Evolutionary conservation across 2,113 vertebrate species (phyloP), one percentile per base, ranked within the genome.

Genomic region (Scomber colias): DNA sequence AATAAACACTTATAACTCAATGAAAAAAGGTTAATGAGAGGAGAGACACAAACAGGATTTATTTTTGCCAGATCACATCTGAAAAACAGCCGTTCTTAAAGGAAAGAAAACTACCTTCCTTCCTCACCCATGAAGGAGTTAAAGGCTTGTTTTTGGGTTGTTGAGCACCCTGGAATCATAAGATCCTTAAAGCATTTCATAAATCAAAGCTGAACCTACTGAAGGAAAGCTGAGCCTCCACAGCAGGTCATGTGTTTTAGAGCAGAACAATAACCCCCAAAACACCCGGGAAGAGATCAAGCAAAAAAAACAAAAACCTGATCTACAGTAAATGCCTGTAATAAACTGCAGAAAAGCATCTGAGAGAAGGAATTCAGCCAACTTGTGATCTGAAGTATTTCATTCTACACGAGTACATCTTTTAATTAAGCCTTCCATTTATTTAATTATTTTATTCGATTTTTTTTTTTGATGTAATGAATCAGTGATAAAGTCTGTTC

Each of bases 231-330:
- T 5, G 55, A 75, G n/a, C 55, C 35, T 49, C 55, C 50, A 62
- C 50, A 11, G 61, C 19, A 62, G 77, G 79, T 80, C 61, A 57
- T 50, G 71, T 19, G 57, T 44, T 27, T 62, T 71, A 40, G 27
- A 71, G 49, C 44, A 54, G 81, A 79, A 76, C 75, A 74, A 82
- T 74, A 71, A 24, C 77, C 56, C 55, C 75, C 63, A 79, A 70
- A 83, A 68, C 44, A 49, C 55, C 40, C 40, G 73, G 77, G 72
- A 80, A 24, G 49, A 80, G 51, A 27, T 59, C 51, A 48, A 71
- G 77, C 73, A 88, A 83, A 81, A 40, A 40, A 40, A 35, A 35
- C 7, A 40, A 40, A 9, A 27, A 27, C 24, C 24, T 27, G n/a
- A 56, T 69, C 30, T 13, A 21, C 21, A 21, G 21, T 21, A 51